Evolutionary conservation across 1,140 invertebrate genomes (phyloP), one percentile per base, ranked within the genome.

Genomic region (Drosophila lacertosa): DNA sequence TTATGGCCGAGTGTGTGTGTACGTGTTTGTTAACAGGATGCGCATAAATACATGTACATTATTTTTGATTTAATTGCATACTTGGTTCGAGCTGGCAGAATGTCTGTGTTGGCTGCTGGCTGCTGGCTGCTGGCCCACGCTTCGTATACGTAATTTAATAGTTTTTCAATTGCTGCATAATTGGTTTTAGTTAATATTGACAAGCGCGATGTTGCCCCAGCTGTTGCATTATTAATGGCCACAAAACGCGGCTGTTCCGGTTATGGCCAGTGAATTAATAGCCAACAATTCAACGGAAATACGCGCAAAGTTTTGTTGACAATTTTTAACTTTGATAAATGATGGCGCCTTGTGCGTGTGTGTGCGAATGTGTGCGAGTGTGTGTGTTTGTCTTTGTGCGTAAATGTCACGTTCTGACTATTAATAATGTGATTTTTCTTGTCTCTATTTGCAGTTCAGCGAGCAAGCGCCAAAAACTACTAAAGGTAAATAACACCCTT

Each of bases 151-250:
- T 78, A 88, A 88, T 88, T 82, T 88, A 75, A 88, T 88, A 88
- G 71, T 58, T 74, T 67, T 67, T 71, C 57, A 63, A 69, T 74
- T 63, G 77, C 50, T 47, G 59, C 51, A 82, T 88, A 88, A 88
- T 88, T 88, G 77, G 65, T 82, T 86, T 88, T 88, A 86, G 82
- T 74, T 82, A 88, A 67, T 78, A 88, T 88, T 75, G 82, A 81
- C 81, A 77, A 55, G 45, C 37, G 16, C 37, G 22, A 24, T 16
- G 9, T 51, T 33, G 42, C 45, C 53, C 44, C 71, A 88, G 78
- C 82, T 88, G 82, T 88, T 88, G 77, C 82, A 88, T 88, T 88
- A 88, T 88, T 88, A 88, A 88, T 88, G 70, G 57, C 64, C 48
- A 69, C 53, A 51, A 48, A 68, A 64, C 62, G 51, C 55, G 40